phyloP scores from a whole-genome alignment of 2,113 vertebrate species.

The Speoplatyrhinus poulsoni region DNA sequence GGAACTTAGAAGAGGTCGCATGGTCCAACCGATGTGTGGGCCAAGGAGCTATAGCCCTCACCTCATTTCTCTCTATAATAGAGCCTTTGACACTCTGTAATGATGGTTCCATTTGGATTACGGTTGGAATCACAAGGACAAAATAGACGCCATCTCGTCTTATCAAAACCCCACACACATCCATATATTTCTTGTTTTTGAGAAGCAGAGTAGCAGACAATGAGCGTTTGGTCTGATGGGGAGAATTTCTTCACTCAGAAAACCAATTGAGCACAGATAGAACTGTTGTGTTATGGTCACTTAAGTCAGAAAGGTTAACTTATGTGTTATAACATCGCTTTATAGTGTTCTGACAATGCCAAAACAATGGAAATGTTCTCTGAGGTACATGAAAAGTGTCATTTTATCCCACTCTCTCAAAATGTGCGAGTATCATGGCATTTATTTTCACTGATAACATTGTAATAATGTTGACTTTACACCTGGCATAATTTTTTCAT shows the following conservation, averaged over 20 bases:
- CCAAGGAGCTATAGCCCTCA: too few relatives aligned
- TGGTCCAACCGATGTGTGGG: background rate
- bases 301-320: background rate
- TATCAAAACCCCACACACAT: background rate
- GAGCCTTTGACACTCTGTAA: background rate
- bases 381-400: background rate
- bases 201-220: background rate
- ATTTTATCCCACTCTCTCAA: too few relatives aligned
- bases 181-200: background rate
- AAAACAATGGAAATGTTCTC: background rate
- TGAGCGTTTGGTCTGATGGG: conserved; percentile 2
- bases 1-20: background rate
- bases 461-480: too few relatives aligned
- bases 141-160: background rate
- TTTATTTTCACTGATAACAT: too few relatives aligned
- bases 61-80: background rate
- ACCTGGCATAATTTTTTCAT: too few relatives aligned
- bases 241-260: background rate
- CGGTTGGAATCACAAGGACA: too few relatives aligned
- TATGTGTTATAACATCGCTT: conserved; percentile 3
- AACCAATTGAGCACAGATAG: conserved; percentile 8
- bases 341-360: background rate
- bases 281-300: background rate
- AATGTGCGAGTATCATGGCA: too few relatives aligned
- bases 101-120: background rate